phyloP scores from a whole-genome alignment of 2,113 vertebrate genomes.

The Anarhynchus alexandrinus region DNA sequence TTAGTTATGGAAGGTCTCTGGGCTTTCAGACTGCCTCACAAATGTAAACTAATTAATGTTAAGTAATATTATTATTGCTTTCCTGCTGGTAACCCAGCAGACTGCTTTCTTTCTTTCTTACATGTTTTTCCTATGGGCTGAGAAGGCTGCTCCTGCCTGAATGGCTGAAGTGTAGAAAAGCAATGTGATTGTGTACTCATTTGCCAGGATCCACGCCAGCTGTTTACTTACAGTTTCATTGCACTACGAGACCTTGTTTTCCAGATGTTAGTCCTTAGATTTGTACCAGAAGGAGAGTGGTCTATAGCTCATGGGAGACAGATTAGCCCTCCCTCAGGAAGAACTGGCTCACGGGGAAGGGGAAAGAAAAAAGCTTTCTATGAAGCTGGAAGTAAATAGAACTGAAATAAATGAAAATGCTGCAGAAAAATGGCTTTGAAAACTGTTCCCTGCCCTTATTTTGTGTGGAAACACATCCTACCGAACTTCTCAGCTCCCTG shows the following conservation, averaged over 20 bases:
- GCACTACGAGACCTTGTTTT: slow-evolving; percentile 26
- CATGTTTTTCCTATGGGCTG: background rate
- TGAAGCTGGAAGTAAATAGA: slow-evolving; percentile 19
- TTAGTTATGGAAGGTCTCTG: background rate
- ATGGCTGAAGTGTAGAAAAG: background rate
- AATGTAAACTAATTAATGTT: slow-evolving; percentile 22
- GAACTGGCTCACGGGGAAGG: background rate
- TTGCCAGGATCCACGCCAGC: slow-evolving; percentile 2
- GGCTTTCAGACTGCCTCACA: slow-evolving; percentile 4
- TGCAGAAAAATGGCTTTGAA: background rate
- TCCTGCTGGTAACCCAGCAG: slow-evolving; percentile 28
- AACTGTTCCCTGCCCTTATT: background rate
- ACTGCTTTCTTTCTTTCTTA: background rate
- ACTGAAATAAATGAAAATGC: background rate
- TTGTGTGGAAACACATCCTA: background rate
- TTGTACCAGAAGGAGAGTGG: background rate
- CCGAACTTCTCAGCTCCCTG: background rate
- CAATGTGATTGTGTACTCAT: background rate
- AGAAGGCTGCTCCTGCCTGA: background rate
- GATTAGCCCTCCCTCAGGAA: background rate
- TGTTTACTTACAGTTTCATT: slow-evolving; percentile 54
- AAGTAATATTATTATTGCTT: slow-evolving; percentile 18
- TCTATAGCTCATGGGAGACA: slow-evolving; percentile 39
- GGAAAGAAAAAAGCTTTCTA: background rate
- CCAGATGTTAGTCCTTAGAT: background rate